Base-by-base conservation (phyloP, 2,797 vertebrate species). In the Neostethus bicornis region DNA sequence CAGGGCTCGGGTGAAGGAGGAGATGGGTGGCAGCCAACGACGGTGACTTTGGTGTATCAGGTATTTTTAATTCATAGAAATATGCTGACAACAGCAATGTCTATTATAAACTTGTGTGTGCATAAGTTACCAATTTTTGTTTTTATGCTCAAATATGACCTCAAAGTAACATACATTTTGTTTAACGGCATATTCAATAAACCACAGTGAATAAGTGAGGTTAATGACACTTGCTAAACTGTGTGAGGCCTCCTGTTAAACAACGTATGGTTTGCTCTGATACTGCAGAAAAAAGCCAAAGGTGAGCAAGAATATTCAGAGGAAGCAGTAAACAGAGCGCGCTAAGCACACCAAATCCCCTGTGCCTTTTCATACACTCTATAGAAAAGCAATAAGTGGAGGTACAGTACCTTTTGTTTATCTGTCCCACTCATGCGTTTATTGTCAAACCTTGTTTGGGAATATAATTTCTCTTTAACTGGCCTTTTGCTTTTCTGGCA, bases 401-500 rank as follows among this genome's bases (percentile, higher is more conserved):
- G 75, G 70, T 88, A 82, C 83, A 83, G 84, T 88, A 80, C 81
- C 84, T 83, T 87, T 87, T 88, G 85, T 86, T 88, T 88, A 86
- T 87, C 88, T 87, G 85, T 86, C 76, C 77, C 84, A 70, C 74
- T 84, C 79, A 82, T 77, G 68, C 67, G 67, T 87, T 87, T 85
- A 86, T 89, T 89, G 84, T 89, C 85, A 85, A 85, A 88, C 81
- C 87, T 89, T 88, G 87, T 89, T 89, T 87, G 87, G 87, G 82
- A 91, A 91, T 91, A 90, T 91, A 83, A 91, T 91, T 90, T 85
- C 85, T 90, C 88, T 87, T 87, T 89, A 90, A 91, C 85, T 88
- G 88, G 84, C 74, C 84, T 86, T 86, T 85, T 87, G 85, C 85
- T 86, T 89, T 87, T 71, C 77, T 68, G 77, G 86, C 78, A 70